Conservation (phyloP, 2,888 invertebrate genomes). For the Drosophila limbata region DNA sequence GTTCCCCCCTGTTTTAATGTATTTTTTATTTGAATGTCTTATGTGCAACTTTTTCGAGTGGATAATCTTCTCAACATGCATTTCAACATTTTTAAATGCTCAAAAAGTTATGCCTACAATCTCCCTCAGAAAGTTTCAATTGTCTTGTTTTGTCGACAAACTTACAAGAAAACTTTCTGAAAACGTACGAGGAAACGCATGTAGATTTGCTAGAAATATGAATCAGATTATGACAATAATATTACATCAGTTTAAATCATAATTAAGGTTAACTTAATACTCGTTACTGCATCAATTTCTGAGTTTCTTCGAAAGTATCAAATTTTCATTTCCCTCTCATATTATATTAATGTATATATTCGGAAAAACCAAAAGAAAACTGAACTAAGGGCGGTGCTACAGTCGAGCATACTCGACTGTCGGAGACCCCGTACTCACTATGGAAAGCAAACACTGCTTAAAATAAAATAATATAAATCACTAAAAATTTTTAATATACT, state of each 20-base stretch:
- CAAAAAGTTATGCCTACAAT: slow-evolving; percentile 28
- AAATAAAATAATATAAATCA: too few species aligned
- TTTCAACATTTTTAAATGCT: slow-evolving; percentile 30
- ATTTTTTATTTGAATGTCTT: slow-evolving; percentile 15
- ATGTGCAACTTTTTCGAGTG: slow-evolving; percentile 25
- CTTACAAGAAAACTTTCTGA: neutral
- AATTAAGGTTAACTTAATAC: neutral
- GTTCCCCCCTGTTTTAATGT: slow-evolving; percentile 20
- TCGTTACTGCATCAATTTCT: neutral
- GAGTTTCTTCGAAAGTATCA: neutral
- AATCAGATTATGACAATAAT: neutral
- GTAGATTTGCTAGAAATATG: neutral
- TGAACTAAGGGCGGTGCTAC: too few species aligned
- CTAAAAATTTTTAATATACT: too few species aligned
- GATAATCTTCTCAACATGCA: slow-evolving; percentile 39
- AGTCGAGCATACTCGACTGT: too few species aligned
- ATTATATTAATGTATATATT: neutral
- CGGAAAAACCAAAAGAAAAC: too few species aligned
- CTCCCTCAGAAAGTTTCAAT: slow-evolving; percentile 35
- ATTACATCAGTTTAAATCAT: neutral
- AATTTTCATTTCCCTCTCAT: neutral
- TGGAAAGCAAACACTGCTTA: too few species aligned
- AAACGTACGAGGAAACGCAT: neutral
- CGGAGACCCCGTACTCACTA: too few species aligned
- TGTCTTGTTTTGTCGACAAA: slow-evolving; percentile 6